A percentile compares a stretch with the other conserved stretches of the same genome.
These are phyloP conservation scores for Patella caerulea DNA, from an alignment of 2,888 invertebrate species.

Conservation along the genomic window DNA sequence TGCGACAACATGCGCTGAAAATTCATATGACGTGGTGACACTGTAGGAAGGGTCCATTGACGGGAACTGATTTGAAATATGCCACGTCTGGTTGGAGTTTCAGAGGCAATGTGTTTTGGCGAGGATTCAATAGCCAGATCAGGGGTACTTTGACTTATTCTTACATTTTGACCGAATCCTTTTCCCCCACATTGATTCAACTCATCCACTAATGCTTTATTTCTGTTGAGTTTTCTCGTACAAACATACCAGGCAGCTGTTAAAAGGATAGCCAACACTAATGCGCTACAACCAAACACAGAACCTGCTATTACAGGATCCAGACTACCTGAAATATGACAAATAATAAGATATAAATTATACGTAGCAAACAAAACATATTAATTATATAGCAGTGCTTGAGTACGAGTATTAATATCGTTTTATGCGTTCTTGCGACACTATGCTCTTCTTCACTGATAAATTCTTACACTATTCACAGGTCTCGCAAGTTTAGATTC, in stretches of 20 bases:
- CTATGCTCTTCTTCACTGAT: too few relatives aligned
- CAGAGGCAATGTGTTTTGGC: slow-evolving; percentile 29
- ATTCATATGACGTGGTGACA: slow-evolving; percentile 85
- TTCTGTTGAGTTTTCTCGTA: slow-evolving; percentile 27
- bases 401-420: too few relatives aligned
- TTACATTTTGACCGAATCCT: slow-evolving; percentile 36
- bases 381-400: too few relatives aligned
- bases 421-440: too few relatives aligned
- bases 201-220: slow-evolving; percentile 30
- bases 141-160: slow-evolving; percentile 67
- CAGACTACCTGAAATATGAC: slow-evolving; percentile 41
- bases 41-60: slow-evolving; percentile 86
- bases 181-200: slow-evolving; percentile 42
- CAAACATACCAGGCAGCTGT: slow-evolving; percentile 52
- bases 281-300: slow-evolving; percentile 39
- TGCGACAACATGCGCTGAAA: slow-evolving; percentile 87
- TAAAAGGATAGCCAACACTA: slow-evolving; percentile 43
- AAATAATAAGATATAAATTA: too few relatives aligned
- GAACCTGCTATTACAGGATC: slow-evolving; percentile 46
- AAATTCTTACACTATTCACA: too few relatives aligned
- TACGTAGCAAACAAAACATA: too few relatives aligned
- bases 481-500: too few relatives aligned
- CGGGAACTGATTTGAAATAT: slow-evolving; percentile 75
- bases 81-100: slow-evolving; percentile 37
- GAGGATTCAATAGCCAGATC: slow-evolving; percentile 53